These are phyloP conservation scores for Oedothorax gibbosus DNA, from an alignment of 1,140 invertebrate species.

Conservation along the genomic window DNA sequence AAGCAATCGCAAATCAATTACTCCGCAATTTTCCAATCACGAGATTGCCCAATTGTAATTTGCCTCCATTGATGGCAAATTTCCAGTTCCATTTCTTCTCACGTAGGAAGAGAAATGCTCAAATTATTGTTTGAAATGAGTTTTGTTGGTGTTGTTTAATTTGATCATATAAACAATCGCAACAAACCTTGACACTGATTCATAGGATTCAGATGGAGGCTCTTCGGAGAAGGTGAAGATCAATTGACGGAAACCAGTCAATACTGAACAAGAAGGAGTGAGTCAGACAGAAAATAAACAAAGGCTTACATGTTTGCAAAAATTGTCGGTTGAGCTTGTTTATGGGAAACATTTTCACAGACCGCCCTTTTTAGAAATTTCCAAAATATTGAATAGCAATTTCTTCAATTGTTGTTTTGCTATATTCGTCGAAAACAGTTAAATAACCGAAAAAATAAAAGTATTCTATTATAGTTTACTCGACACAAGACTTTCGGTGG, in stretches of 20 bases:
- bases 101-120: constrained; percentile 12
- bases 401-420: too few species aligned
- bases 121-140: constrained; percentile 29
- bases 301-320: not conserved
- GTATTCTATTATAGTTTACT: too few species aligned
- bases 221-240: constrained; percentile 28
- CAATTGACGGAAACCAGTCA: not conserved
- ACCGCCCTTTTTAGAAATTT: too few species aligned
- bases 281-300: not conserved
- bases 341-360: too few species aligned
- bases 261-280: too few species aligned
- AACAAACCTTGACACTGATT: constrained; percentile 56
- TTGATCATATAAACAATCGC: constrained; percentile 15
- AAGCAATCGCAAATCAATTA: too few species aligned
- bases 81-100: constrained; percentile 16
- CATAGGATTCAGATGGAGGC: constrained; percentile 18
- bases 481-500: too few species aligned
- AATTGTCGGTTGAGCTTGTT: too few species aligned
- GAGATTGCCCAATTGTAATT: not conserved
- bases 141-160: constrained; percentile 38
- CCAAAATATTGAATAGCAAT: too few species aligned
- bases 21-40: too few species aligned
- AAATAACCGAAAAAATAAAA: too few species aligned
- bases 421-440: too few species aligned
- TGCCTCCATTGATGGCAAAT: constrained; percentile 14